Conservation (phyloP, 2,797 vertebrate species). For the Coracias cyanogaster region DNA sequence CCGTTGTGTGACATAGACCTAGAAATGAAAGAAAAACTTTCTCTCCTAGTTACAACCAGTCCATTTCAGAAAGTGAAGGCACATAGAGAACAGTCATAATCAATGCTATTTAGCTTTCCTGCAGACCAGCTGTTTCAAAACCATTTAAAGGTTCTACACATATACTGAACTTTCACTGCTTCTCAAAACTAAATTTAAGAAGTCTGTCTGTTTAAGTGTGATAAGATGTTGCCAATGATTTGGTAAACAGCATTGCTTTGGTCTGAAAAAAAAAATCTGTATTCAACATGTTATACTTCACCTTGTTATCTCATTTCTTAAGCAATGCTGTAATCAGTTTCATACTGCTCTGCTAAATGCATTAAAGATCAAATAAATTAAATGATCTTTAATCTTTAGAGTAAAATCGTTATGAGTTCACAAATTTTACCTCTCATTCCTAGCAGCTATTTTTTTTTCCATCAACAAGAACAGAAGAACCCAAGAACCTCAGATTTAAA, state of each 20-base stretch:
- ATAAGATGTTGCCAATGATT: constrained; percentile 56
- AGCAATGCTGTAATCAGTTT: constrained; percentile 7
- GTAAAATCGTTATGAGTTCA: too few relatives aligned
- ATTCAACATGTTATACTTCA: not conserved
- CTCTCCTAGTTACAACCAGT: not conserved
- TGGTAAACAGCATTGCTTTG: constrained; percentile 24
- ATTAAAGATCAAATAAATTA: constrained; percentile 14
- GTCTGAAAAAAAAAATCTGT: not conserved
- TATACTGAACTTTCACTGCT: constrained; percentile 17
- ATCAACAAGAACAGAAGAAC: not conserved
- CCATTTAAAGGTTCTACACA: constrained; percentile 14
- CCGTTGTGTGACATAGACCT: not conserved
- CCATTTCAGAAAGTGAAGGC: not conserved
- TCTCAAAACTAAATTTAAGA: constrained; percentile 45
- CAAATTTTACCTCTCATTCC: too few relatives aligned
- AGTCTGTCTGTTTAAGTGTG: constrained; percentile 46
- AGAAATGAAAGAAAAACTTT: not conserved
- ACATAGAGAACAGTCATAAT: not conserved
- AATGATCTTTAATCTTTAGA: constrained; percentile 4
- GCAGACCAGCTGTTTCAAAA: constrained; percentile 27
- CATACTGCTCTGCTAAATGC: not conserved
- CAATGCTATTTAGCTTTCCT: constrained; percentile 15
- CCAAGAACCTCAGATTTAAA: not conserved
- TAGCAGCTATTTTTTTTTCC: too few relatives aligned
- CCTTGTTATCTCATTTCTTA: not conserved